Evolutionary conservation across 2,797 vertebrate species (phyloP), one percentile per base, ranked within the genome.

Genomic region (Acipenser oxyrinchus): DNA sequence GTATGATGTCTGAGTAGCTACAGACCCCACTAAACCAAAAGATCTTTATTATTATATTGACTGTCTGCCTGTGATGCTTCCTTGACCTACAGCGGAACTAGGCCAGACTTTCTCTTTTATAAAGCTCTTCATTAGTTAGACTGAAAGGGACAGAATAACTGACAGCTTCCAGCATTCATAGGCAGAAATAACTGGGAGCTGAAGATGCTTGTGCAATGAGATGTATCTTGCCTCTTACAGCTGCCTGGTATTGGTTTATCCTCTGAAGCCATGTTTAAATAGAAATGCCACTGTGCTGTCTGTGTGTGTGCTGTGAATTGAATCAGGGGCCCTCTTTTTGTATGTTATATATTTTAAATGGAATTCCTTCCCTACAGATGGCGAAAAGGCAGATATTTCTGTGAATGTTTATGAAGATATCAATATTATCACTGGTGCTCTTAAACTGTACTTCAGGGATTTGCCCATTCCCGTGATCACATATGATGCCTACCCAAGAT

Each of bases 381-480:
- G 97, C 4, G 97, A 99, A 85, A 98, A 96, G 86, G 96, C 96
- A 73, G 96, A 99, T 87, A 98, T 99, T 88, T 98, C 97, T 72
- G 91, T 94, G 82, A 95, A 93, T 73, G 86, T 92, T 78, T 99
- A 99, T 89, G 97, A 99, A 93, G 97, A 99, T 86, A 99, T 99
- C 89, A 99, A 99, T 83, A 95, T 99, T 85, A 98, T 99, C 89
- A 96, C 95, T 48, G 95, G 96, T 64, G 96, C 97, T 12, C 93
- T 99, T 84, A 99, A 99, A 89, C 90, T 99, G 79, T 99, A 99
- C 92, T 98, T 99, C 86, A 93, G 97, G 91, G 96, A 99, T 82
- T 87, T 99, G 82, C 97, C 97, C 57, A 96, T 97, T 86, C 97
- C 97, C 64, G 84, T 99, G 80, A 98, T 99, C 85, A 94, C 97